Evolutionary conservation across 2,113 vertebrate species (phyloP).

Genomic region (Cynopterus brachyotis): DNA sequence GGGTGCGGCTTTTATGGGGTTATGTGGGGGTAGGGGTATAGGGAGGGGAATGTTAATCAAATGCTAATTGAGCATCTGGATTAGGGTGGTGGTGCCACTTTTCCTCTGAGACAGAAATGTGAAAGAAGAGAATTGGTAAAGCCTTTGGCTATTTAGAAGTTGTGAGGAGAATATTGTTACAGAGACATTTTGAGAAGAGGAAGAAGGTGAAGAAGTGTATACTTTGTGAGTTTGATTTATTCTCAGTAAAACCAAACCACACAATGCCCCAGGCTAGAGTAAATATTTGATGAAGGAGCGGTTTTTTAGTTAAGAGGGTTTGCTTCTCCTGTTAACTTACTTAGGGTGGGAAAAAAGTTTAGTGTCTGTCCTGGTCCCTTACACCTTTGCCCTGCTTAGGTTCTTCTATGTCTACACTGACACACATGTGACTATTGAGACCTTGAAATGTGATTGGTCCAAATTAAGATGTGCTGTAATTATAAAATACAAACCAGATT

Average conservation of each 20-base stretch:
- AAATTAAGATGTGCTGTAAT: background rate
- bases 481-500: background rate
- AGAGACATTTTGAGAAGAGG: background rate
- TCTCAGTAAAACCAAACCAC: background rate
- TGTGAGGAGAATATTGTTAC: background rate
- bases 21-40: too few species aligned
- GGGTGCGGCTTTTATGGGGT: too few species aligned
- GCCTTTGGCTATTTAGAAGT: background rate
- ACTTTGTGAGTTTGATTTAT: conserved; percentile 41
- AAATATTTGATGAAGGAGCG: conserved; percentile 8
- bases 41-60: too few species aligned
- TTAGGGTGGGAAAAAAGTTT: background rate
- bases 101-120: background rate
- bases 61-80: too few species aligned
- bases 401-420: background rate
- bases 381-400: background rate
- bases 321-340: background rate
- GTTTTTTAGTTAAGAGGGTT: background rate
- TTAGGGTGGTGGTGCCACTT: too few species aligned
- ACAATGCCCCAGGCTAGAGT: background rate
- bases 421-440: background rate
- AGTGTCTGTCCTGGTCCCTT: background rate
- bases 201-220: background rate
- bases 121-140: background rate
- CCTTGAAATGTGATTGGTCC: background rate